A percentile compares a stretch with the other conserved stretches of the same genome.
phyloP scores from a whole-genome alignment of 2,888 invertebrate species.

The Tethea ocularis region DNA sequence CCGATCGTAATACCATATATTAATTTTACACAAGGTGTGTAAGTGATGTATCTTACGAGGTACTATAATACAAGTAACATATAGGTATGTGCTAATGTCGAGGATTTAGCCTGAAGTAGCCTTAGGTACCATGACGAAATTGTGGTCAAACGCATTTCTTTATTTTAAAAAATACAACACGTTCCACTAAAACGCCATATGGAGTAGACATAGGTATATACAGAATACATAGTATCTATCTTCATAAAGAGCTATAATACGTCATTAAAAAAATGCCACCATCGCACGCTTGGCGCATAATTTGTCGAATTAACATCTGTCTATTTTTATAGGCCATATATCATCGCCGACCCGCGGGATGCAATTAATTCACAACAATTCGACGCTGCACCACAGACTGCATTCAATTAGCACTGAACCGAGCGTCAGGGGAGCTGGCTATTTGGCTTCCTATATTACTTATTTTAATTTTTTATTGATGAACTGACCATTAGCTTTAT shows the following conservation, averaged over 20 bases:
- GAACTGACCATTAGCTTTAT: no score
- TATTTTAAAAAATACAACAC: no score
- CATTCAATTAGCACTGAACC: conserved; percentile 26
- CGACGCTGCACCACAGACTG: conserved; percentile 15
- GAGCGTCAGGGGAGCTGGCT: conserved; percentile 24
- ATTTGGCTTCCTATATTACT: conserved; percentile 24
- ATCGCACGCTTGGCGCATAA: background rate
- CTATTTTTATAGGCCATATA: conserved; percentile 30
- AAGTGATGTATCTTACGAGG: no score
- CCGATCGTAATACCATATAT: no score
- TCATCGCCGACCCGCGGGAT: conserved; percentile 9
- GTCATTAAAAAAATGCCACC: background rate
- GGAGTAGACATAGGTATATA: background rate
- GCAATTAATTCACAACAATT: conserved; percentile 6
- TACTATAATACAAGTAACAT: no score
- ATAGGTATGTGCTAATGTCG: no score
- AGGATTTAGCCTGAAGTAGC: no score
- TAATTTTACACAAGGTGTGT: no score
- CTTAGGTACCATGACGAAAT: no score
- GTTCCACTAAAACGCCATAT: no score
- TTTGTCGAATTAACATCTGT: conserved; percentile 33
- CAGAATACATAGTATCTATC: background rate
- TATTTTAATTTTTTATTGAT: background rate
- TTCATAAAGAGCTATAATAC: background rate
- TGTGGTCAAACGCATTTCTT: no score